Conservation (phyloP, 2,888 invertebrate species). For the Parnassius glacialis region DNA sequence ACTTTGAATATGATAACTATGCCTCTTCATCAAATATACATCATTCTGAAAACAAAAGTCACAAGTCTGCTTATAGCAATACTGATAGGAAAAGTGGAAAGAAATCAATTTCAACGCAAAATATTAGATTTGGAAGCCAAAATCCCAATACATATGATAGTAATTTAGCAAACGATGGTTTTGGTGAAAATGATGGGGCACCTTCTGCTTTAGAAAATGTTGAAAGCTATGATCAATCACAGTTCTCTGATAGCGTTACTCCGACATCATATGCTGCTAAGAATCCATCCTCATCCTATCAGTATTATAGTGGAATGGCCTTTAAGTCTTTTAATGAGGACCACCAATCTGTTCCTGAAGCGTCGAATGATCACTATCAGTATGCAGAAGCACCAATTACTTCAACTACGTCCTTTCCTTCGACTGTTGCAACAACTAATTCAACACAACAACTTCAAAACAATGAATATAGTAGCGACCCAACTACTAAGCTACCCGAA, state of each 20-base stretch:
- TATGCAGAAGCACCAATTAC: slow-evolving; percentile 58
- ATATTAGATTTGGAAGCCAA: slow-evolving; percentile 66
- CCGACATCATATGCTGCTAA: slow-evolving; percentile 57
- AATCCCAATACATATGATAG: slow-evolving; percentile 62
- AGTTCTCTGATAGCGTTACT: slow-evolving; percentile 41
- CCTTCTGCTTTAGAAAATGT: slow-evolving; percentile 52
- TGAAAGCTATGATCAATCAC: slow-evolving; percentile 46
- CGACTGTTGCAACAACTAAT: slow-evolving; percentile 42
- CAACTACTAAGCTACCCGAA: slow-evolving; percentile 32
- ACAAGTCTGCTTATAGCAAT: slow-evolving; percentile 39
- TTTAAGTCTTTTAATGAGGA: slow-evolving; percentile 58
- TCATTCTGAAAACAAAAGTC: slow-evolving; percentile 48
- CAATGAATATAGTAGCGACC: slow-evolving; percentile 35
- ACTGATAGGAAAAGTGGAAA: slow-evolving; percentile 55
- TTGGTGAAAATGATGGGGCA: slow-evolving; percentile 38
- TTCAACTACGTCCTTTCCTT: slow-evolving; percentile 41
- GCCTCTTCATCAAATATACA: slow-evolving; percentile 62
- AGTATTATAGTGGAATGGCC: slow-evolving; percentile 65
- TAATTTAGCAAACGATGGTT: slow-evolving; percentile 53
- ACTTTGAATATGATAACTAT: slow-evolving; percentile 61
- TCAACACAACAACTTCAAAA: slow-evolving; percentile 35
- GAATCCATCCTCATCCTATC: slow-evolving; percentile 59
- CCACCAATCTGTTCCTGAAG: slow-evolving; percentile 52
- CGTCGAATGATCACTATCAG: slow-evolving; percentile 65
- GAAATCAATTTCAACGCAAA: slow-evolving; percentile 71